phyloP scores from a whole-genome alignment of 2,888 invertebrate genomes.

The Philopedon plagiatum region DNA sequence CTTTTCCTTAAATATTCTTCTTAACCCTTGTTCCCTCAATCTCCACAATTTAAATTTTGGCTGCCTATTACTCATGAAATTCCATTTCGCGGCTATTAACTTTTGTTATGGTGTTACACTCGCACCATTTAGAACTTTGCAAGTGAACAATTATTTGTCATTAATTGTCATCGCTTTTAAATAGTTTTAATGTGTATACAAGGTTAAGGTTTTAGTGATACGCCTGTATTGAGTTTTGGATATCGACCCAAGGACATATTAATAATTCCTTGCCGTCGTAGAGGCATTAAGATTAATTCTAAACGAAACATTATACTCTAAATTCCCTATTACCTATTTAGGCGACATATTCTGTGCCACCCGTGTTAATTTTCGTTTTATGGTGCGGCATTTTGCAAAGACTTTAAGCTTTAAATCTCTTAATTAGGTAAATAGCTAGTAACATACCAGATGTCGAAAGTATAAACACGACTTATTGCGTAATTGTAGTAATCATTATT shows the following conservation, averaged over 20 bases:
- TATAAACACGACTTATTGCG: conserved; percentile 1
- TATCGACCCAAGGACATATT: conserved; percentile 8
- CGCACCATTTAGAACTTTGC: too few relatives aligned
- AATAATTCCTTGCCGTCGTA: background rate
- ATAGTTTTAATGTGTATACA: too few relatives aligned
- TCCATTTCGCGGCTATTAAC: too few relatives aligned
- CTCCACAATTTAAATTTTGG: too few relatives aligned
- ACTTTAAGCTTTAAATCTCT: conserved; percentile 1
- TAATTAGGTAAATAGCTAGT: conserved; percentile 13
- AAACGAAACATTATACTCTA: background rate
- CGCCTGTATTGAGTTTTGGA: background rate
- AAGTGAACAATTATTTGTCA: too few relatives aligned
- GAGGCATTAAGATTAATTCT: conserved; percentile 14
- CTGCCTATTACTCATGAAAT: too few relatives aligned
- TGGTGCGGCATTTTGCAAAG: conserved; percentile 10
- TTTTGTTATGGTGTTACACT: too few relatives aligned
- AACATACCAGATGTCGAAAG: background rate
- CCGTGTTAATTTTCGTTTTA: background rate
- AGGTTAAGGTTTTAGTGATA: too few relatives aligned
- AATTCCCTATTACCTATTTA: background rate
- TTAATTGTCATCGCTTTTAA: too few relatives aligned
- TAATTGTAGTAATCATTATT: background rate
- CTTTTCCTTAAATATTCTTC: too few relatives aligned
- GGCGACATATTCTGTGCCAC: background rate
- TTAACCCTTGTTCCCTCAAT: too few relatives aligned